These are phyloP conservation scores for Latheticus oryzae DNA, from an alignment of 2,888 invertebrate genomes.

Conservation along the genomic window DNA sequence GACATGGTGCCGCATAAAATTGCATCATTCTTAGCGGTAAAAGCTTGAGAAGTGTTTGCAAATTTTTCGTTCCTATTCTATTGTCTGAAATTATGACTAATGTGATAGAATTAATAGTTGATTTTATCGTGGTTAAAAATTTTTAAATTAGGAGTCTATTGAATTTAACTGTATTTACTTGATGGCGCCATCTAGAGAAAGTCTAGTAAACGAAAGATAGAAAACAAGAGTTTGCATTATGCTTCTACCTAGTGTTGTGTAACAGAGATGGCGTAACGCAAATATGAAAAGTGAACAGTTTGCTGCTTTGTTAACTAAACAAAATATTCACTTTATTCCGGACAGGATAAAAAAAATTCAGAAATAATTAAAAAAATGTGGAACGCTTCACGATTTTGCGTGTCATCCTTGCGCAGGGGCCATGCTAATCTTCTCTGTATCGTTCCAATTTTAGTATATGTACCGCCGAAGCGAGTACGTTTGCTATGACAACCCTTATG, in stretches of 20 bases:
- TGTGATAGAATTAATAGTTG: neutral
- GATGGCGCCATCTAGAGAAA: constrained; percentile 20
- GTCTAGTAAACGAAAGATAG: neutral
- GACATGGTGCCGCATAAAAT: constrained; percentile 54
- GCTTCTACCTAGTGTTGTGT: constrained; percentile 24
- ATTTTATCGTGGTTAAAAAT: constrained; percentile 4
- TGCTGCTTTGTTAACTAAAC: too few relatives aligned
- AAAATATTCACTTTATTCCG: too few relatives aligned
- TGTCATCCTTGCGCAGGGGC: constrained; percentile 94
- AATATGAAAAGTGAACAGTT: too few relatives aligned
- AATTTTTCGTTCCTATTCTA: too few relatives aligned
- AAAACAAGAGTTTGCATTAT: neutral
- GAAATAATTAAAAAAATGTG: constrained; percentile 30
- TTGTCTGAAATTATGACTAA: constrained; percentile 4
- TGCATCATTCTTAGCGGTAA: constrained; percentile 39
- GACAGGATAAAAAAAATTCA: too few relatives aligned
- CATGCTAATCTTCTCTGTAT: constrained; percentile 95
- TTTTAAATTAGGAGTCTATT: too few relatives aligned
- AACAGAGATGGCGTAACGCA: constrained; percentile 3
- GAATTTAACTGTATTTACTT: too few relatives aligned
- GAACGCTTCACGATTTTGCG: constrained; percentile 76
- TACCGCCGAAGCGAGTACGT: constrained; percentile 81
- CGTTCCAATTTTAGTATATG: constrained; percentile 91
- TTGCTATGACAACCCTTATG: neutral
- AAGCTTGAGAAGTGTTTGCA: too few relatives aligned